These are phyloP conservation scores for Dorcus parallelipipedus DNA, from an alignment of 2,888 invertebrate species.

Conservation along the genomic window DNA sequence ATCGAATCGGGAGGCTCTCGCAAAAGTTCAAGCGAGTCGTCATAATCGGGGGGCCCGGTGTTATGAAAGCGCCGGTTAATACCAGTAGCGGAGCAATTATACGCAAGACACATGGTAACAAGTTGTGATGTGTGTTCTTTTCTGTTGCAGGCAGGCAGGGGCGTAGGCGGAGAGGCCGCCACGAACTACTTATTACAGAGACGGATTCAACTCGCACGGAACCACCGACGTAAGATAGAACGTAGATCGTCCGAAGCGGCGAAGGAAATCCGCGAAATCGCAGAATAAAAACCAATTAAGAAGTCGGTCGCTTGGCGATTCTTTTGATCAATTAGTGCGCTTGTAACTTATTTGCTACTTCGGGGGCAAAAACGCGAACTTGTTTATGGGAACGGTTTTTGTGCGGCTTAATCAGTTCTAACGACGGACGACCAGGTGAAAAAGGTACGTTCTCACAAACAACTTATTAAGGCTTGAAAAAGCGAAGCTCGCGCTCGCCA, in stretches of 20 bases:
- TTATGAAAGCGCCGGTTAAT: conserved; percentile 21
- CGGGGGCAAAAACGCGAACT: background rate
- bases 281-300: background rate
- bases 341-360: background rate
- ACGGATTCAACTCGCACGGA: background rate
- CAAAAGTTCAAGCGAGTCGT: background rate
- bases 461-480: background rate
- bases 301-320: background rate
- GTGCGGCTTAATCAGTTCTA: background rate
- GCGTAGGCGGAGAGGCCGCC: background rate
- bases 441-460: background rate
- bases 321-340: conserved; percentile 1
- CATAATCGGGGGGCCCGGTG: background rate
- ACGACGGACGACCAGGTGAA: background rate
- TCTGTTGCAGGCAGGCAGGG: conserved; percentile 36
- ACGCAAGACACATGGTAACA: conserved; percentile 27
- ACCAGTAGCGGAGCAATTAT: conserved; percentile 33
- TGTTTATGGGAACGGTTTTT: background rate
- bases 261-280: background rate
- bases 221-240: background rate
- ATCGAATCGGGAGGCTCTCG: too few species aligned
- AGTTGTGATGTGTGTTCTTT: conserved; percentile 30
- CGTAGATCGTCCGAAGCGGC: background rate
- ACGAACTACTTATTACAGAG: too few species aligned
- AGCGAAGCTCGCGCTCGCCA: too few species aligned